A percentile compares a stretch with the other conserved stretches of the same genome.
These are phyloP conservation scores for Rallus limicola DNA, from an alignment of 2,113 vertebrate species.

Conservation along the genomic window DNA sequence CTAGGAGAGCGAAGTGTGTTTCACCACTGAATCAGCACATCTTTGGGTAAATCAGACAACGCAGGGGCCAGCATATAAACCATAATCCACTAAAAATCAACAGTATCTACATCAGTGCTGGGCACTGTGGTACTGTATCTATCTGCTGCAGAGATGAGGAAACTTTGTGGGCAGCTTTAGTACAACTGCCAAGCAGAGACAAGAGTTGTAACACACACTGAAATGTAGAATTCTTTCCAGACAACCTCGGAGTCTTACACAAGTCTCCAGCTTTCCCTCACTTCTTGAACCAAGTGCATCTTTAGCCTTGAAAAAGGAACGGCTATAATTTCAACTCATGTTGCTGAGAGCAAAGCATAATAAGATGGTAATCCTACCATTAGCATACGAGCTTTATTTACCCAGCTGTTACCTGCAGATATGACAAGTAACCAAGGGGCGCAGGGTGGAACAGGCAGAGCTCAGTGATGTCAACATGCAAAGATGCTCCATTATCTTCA, in stretches of 20 bases:
- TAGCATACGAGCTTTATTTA: background rate
- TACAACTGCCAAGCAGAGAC: background rate
- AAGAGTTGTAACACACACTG: background rate
- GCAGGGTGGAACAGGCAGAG: background rate
- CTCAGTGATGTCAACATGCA: background rate
- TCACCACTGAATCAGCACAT: background rate
- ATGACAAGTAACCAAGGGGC: background rate
- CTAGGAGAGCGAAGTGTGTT: background rate
- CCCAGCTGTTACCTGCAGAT: slow-evolving; percentile 21
- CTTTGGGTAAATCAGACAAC: background rate
- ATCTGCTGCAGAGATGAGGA: background rate
- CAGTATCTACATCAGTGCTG: background rate
- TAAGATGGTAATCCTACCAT: background rate
- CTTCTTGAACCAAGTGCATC: background rate
- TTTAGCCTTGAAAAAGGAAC: background rate
- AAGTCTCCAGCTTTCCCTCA: background rate
- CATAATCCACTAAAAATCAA: background rate
- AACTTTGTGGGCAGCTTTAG: background rate
- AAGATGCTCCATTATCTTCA: background rate
- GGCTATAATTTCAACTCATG: background rate
- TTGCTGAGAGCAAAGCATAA: background rate
- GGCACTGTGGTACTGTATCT: background rate
- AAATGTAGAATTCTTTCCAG: background rate
- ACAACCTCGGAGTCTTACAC: background rate
- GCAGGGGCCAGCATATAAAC: background rate